Evolutionary conservation across 2,113 vertebrate genomes (phyloP).

Genomic region (Sinocyclocheilus anshuiensis): DNA sequence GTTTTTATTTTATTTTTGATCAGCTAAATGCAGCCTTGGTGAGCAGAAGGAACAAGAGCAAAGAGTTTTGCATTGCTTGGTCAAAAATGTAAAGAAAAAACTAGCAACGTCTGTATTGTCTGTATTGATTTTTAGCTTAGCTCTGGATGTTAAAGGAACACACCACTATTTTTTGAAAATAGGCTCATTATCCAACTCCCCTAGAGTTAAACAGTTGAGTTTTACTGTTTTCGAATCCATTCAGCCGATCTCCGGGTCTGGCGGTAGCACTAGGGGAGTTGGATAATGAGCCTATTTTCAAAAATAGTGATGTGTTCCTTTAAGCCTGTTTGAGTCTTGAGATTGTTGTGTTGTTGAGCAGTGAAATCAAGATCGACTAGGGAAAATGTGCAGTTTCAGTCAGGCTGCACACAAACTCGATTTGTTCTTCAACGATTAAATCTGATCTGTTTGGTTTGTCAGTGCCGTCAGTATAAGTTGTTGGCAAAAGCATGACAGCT

Average conservation of each 20-base stretch:
- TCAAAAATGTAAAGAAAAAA: neutral
- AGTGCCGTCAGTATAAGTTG: neutral
- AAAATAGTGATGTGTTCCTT: too few relatives aligned
- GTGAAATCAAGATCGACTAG: neutral
- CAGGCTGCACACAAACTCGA: neutral
- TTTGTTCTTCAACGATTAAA: neutral
- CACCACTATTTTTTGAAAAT: too few relatives aligned
- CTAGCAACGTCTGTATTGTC: neutral
- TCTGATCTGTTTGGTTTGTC: neutral
- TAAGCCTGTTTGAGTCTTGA: neutral
- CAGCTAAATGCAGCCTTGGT: neutral
- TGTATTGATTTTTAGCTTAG: too few relatives aligned
- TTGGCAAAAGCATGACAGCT: neutral
- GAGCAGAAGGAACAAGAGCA: neutral
- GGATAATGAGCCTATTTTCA: too few relatives aligned
- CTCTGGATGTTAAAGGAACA: too few relatives aligned
- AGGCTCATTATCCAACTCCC: too few relatives aligned
- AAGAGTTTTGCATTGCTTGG: neutral
- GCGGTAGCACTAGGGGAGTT: too few relatives aligned
- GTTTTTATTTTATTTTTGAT: neutral
- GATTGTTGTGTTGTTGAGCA: neutral
- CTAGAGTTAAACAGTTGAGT: neutral
- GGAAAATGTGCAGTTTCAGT: neutral
- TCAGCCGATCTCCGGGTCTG: too few relatives aligned
- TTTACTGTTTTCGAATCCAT: too few relatives aligned